Percentiles rank a stretch among this genome's conserved stretches.
Conservation (phyloP, 2,888 invertebrate genomes). For the Alcis repandata region DNA sequence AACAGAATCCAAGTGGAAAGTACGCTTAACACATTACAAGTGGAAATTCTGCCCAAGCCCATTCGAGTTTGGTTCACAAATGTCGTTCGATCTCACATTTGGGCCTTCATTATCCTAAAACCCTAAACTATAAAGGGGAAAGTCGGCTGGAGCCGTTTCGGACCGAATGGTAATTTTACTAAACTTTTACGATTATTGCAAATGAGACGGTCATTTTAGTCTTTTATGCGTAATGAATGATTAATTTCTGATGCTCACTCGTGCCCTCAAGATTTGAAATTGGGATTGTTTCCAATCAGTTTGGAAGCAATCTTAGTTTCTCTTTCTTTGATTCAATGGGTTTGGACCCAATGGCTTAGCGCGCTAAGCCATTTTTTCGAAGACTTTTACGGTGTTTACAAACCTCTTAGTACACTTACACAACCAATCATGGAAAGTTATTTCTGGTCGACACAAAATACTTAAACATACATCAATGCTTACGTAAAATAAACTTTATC, state of each 20-base stretch:
- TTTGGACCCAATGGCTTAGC: no score
- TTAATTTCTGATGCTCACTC: constrained; percentile 35
- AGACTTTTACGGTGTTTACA: no score
- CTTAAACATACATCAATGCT: no score
- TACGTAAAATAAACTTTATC: no score
- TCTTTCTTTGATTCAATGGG: not conserved
- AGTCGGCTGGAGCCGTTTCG: constrained; percentile 48
- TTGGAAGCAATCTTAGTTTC: not conserved
- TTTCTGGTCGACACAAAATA: no score
- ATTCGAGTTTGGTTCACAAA: constrained; percentile 55
- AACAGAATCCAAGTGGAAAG: constrained; percentile 27
- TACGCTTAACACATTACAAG: constrained; percentile 46
- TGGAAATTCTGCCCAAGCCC: constrained; percentile 42
- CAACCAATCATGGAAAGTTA: no score
- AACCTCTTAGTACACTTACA: no score
- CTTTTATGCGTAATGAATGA: constrained; percentile 43
- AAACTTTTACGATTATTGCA: constrained; percentile 54
- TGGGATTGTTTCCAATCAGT: constrained; percentile 6
- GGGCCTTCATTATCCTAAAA: constrained; percentile 54
- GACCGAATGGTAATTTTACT: constrained; percentile 48
- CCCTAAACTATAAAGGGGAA: constrained; percentile 55
- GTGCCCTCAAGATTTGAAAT: constrained; percentile 11
- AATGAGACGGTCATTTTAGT: constrained; percentile 46
- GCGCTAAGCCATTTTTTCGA: no score
- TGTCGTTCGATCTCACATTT: constrained; percentile 52